These are phyloP conservation scores for Electrona antarctica DNA, from an alignment of 2,113 vertebrate species.

Conservation along the genomic window DNA sequence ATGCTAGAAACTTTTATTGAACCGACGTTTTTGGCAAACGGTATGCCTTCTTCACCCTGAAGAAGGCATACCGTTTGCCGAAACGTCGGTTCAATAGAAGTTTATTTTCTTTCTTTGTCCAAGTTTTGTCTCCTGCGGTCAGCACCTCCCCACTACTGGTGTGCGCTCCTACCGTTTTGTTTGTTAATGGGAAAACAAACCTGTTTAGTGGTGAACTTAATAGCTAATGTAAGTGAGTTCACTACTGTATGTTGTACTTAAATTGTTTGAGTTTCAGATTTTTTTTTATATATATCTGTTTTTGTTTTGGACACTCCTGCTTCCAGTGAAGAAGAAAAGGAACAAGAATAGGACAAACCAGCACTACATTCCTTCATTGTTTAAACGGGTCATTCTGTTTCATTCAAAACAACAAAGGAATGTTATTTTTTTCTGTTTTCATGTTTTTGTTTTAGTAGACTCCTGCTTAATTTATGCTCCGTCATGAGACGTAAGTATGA, in stretches of 20 bases:
- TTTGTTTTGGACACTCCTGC: conserved; percentile 35
- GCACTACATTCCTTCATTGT: conserved; percentile 74
- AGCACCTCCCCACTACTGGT: too few species aligned
- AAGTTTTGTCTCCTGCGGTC: too few species aligned
- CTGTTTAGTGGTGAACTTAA: conserved; percentile 20
- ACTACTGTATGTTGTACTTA: conserved; percentile 25
- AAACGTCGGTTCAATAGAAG: too few species aligned
- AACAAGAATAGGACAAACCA: conserved; percentile 35
- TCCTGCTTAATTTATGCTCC: not conserved
- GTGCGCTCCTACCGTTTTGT: too few species aligned
- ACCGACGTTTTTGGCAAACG: too few species aligned
- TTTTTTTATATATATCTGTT: not conserved
- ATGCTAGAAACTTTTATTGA: too few species aligned
- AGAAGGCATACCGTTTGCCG: too few species aligned
- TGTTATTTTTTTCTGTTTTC: not conserved
- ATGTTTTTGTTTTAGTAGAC: conserved; percentile 7
- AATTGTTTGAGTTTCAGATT: conserved; percentile 6
- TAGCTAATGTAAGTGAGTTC: conserved; percentile 39
- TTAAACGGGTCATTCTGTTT: conserved; percentile 39
- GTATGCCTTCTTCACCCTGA: too few species aligned
- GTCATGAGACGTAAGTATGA: too few species aligned
- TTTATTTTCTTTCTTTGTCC: too few species aligned
- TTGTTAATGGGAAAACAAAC: too few species aligned
- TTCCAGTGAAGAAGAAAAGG: conserved; percentile 20
- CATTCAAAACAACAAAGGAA: not conserved